These are phyloP conservation scores for Epinephelus lanceolatus DNA, from an alignment of 2,113 vertebrate genomes.

Conservation along the genomic window DNA sequence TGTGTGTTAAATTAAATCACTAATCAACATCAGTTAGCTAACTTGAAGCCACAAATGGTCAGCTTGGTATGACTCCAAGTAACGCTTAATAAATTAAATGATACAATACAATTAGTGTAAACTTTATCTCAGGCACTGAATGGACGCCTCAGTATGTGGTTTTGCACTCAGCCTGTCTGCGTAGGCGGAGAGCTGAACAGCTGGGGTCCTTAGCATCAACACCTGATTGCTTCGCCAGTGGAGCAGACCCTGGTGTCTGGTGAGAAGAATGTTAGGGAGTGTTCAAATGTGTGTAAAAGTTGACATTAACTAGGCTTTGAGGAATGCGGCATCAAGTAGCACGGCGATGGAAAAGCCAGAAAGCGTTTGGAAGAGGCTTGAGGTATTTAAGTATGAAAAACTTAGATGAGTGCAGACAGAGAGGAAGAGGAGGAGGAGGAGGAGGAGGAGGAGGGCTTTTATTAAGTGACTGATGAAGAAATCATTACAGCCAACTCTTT, in stretches of 20 bases:
- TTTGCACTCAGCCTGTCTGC: slow-evolving; percentile 35
- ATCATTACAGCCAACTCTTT: slow-evolving; percentile 12
- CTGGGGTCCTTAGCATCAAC: slow-evolving; percentile 62
- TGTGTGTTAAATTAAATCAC: slow-evolving; percentile 21
- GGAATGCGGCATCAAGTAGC: slow-evolving; percentile 66
- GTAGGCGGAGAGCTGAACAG: slow-evolving; percentile 45
- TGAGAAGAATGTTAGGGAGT: slow-evolving; percentile 74
- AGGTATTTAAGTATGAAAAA: slow-evolving; percentile 30
- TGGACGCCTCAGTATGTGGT: slow-evolving; percentile 27
- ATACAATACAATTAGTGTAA: not conserved
- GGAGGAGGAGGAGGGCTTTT: slow-evolving; percentile 12
- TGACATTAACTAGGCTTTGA: slow-evolving; percentile 66
- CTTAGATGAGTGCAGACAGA: slow-evolving; percentile 19
- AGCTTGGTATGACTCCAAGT: slow-evolving; percentile 24
- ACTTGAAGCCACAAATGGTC: slow-evolving; percentile 13
- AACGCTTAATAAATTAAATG: slow-evolving; percentile 6
- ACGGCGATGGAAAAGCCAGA: slow-evolving; percentile 55
- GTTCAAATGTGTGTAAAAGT: slow-evolving; percentile 65
- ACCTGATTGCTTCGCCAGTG: slow-evolving; percentile 72
- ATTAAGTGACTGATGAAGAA: slow-evolving; percentile 43
- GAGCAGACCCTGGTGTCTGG: slow-evolving; percentile 61
- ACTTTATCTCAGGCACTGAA: slow-evolving; percentile 9
- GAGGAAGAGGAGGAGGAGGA: not conserved
- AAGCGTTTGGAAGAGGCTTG: slow-evolving; percentile 27
- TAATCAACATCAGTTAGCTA: slow-evolving; percentile 11